Percentiles rank a stretch among this genome's conserved stretches.
These are phyloP conservation scores for Listronotus bonariensis DNA, from an alignment of 1,140 invertebrate species.

Conservation along the genomic window DNA sequence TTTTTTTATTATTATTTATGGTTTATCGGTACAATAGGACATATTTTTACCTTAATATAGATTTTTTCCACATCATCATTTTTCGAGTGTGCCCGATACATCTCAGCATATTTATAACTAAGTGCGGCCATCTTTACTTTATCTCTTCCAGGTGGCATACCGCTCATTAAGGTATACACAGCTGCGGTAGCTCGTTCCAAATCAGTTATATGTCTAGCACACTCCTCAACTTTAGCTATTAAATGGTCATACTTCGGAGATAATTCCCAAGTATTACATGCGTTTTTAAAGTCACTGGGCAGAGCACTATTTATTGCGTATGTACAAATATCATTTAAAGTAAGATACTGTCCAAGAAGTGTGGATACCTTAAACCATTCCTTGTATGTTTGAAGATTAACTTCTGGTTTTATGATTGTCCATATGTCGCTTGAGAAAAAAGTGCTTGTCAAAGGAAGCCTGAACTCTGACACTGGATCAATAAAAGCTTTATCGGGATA, in stretches of 20 bases:
- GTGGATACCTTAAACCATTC: slow-evolving; percentile 44
- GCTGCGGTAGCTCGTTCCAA: slow-evolving; percentile 46
- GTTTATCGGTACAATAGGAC: background rate
- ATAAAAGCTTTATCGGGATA: slow-evolving; percentile 40
- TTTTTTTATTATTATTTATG: background rate
- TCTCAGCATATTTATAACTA: slow-evolving; percentile 46
- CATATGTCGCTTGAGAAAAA: slow-evolving; percentile 48
- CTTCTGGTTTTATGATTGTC: slow-evolving; percentile 50
- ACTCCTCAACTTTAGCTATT: slow-evolving; percentile 45
- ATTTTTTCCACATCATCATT: slow-evolving; percentile 34
- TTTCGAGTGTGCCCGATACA: slow-evolving; percentile 32
- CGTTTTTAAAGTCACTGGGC: slow-evolving; percentile 29
- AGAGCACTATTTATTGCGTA: slow-evolving; percentile 45
- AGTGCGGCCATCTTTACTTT: slow-evolving; percentile 45
- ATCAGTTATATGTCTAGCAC: slow-evolving; percentile 45
- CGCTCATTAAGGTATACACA: slow-evolving; percentile 44
- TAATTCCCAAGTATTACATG: slow-evolving; percentile 39
- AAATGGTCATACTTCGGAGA: slow-evolving; percentile 42
- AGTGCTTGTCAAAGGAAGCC: slow-evolving; percentile 43
- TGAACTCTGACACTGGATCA: slow-evolving; percentile 45
- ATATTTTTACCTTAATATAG: slow-evolving; percentile 33
- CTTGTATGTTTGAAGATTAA: slow-evolving; percentile 50
- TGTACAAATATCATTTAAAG: slow-evolving; percentile 46
- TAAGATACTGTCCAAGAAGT: slow-evolving; percentile 40
- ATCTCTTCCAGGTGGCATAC: slow-evolving; percentile 48